phyloP scores from a whole-genome alignment of 1,140 invertebrate genomes.

The Drosophila watanabei region DNA sequence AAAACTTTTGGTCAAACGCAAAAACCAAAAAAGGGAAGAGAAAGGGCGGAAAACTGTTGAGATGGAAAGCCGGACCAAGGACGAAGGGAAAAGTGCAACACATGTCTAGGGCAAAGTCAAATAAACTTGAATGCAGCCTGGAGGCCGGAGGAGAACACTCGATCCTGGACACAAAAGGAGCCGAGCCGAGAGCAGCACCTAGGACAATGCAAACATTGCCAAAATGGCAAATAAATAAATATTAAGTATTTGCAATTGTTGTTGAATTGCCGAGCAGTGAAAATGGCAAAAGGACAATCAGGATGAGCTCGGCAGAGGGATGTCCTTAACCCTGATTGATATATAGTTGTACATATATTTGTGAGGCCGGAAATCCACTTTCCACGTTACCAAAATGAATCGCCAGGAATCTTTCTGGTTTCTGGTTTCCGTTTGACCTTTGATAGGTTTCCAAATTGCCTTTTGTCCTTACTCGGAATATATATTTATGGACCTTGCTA shows the following conservation, averaged over 20 bases:
- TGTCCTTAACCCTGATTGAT: slow-evolving; percentile 33
- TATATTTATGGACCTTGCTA: slow-evolving; percentile 1
- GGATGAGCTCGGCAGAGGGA: not conserved
- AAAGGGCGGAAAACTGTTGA: not conserved
- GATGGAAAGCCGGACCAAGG: slow-evolving; percentile 1
- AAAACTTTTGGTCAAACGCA: slow-evolving; percentile 40
- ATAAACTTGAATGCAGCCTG: slow-evolving; percentile 45
- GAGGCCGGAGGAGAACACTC: not conserved
- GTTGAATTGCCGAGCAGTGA: slow-evolving; percentile 34
- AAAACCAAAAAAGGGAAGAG: slow-evolving; percentile 32
- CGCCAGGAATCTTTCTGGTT: slow-evolving; percentile 18
- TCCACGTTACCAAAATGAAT: slow-evolving; percentile 7
- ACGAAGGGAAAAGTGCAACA: slow-evolving; percentile 24
- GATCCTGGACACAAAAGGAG: slow-evolving; percentile 7
- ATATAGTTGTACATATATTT: not conserved
- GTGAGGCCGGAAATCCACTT: slow-evolving; percentile 17
- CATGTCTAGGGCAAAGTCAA: slow-evolving; percentile 47
- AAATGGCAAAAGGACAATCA: slow-evolving; percentile 30
- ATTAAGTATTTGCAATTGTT: slow-evolving; percentile 75
- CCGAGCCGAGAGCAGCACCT: not conserved
- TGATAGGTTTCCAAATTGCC: slow-evolving; percentile 17
- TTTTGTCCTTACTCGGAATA: not conserved
- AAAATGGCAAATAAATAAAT: slow-evolving; percentile 78
- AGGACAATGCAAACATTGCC: slow-evolving; percentile 33
- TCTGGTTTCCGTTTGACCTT: slow-evolving; percentile 13